Evolutionary conservation across 2,888 invertebrate genomes (phyloP).

Genomic region (Catocala nupta): DNA sequence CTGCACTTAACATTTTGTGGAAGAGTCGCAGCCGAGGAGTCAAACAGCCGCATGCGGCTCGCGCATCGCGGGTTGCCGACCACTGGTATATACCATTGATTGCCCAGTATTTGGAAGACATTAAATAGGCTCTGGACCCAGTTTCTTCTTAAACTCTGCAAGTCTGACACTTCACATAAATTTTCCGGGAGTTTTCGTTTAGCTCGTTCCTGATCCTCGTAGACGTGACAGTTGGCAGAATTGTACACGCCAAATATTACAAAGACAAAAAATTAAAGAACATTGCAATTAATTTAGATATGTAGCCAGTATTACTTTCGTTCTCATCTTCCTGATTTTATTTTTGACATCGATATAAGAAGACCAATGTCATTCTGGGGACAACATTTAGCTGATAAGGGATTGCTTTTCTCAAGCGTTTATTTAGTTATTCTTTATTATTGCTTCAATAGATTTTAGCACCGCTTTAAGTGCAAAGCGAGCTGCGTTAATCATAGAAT

Average conservation of each 20-base stretch:
- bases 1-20: no score
- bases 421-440: conserved; percentile 16
- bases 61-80: no score
- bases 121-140: no score
- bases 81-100: no score
- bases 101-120: no score
- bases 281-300: not conserved
- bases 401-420: conserved; percentile 1
- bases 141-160: no score
- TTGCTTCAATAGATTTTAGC: conserved; percentile 22
- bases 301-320: no score
- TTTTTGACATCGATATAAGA: no score
- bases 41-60: no score
- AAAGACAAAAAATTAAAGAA: not conserved
- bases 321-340: not conserved
- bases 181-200: not conserved
- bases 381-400: not conserved
- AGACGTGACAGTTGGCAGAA: conserved; percentile 31
- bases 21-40: no score
- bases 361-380: not conserved
- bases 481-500: conserved; percentile 10
- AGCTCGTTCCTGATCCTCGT: conserved; percentile 23
- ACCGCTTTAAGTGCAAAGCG: conserved; percentile 12
- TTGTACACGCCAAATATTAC: conserved; percentile 34
- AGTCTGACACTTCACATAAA: no score